Conservation (phyloP, 2,113 vertebrate species). For the Pyrgilauda ruficollis region DNA sequence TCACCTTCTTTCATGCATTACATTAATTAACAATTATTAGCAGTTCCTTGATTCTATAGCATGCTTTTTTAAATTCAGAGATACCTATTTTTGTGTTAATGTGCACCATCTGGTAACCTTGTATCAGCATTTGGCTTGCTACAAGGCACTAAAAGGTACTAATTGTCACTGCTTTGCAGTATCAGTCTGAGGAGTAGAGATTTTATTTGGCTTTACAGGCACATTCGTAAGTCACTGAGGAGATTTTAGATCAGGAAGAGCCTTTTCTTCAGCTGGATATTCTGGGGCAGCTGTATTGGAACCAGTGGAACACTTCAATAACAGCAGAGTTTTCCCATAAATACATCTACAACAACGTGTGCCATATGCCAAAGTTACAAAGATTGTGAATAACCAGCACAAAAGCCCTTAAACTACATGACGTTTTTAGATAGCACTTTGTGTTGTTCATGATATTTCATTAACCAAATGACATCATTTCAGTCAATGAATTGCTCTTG, state of each 20-base stretch:
- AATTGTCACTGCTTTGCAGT: background rate
- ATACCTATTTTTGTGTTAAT: background rate
- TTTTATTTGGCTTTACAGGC: background rate
- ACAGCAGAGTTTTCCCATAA: background rate
- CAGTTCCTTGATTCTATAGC: rapidly evolving
- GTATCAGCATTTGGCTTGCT: background rate
- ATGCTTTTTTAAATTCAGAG: background rate
- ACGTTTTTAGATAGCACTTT: background rate
- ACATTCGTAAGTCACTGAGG: background rate
- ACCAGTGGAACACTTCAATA: background rate
- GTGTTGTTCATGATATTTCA: background rate
- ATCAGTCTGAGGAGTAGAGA: background rate
- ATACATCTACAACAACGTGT: background rate
- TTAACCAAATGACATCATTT: background rate
- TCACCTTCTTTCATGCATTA: background rate
- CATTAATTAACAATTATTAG: background rate
- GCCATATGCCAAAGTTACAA: background rate
- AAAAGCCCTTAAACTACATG: background rate
- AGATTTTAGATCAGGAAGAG: background rate
- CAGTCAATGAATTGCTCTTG: background rate
- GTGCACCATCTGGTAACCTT: background rate
- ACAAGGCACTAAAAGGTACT: background rate
- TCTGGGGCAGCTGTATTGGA: background rate
- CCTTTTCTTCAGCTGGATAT: background rate
- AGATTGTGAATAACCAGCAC: background rate